Evolutionary conservation across 2,888 invertebrate genomes (phyloP).

Genomic region (Byasa hedistus): DNA sequence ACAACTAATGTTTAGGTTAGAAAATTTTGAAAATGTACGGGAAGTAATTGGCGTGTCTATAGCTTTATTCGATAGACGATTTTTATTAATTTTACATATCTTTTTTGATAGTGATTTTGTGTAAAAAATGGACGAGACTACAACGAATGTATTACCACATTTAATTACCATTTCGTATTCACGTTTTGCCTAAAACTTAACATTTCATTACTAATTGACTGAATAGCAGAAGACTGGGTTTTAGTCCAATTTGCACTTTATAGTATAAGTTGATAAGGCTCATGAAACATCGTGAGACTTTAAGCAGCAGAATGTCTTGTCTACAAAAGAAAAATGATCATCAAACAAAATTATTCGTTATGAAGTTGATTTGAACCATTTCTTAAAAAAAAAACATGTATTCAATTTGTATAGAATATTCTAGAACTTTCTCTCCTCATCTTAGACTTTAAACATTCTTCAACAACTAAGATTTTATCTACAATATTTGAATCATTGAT

Average conservation of each 20-base stretch:
- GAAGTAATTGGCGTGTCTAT: background rate
- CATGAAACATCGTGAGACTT: background rate
- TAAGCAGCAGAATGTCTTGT: too few relatives aligned
- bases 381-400: too few relatives aligned
- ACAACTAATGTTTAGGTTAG: background rate
- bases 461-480: too few relatives aligned
- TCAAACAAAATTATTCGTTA: background rate
- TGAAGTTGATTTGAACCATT: background rate
- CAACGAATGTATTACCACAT: slow-evolving; percentile 18
- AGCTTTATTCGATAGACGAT: background rate
- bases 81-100: slow-evolving; percentile 1
- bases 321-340: too few relatives aligned
- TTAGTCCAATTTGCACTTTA: slow-evolving; percentile 29
- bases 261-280: slow-evolving; percentile 12
- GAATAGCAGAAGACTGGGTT: slow-evolving; percentile 27
- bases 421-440: too few relatives aligned
- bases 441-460: too few relatives aligned
- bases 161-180: slow-evolving; percentile 6
- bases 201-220: slow-evolving; percentile 17
- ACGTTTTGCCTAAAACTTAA: slow-evolving; percentile 19
- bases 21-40: background rate
- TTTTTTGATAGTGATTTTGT: background rate
- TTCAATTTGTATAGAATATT: too few relatives aligned
- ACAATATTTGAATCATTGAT: too few relatives aligned
- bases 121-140: slow-evolving; percentile 1